Percentiles rank a stretch among this genome's conserved stretches.
Evolutionary conservation across 2,113 vertebrate species (phyloP).

Genomic region (Gnathochromis pfefferi): DNA sequence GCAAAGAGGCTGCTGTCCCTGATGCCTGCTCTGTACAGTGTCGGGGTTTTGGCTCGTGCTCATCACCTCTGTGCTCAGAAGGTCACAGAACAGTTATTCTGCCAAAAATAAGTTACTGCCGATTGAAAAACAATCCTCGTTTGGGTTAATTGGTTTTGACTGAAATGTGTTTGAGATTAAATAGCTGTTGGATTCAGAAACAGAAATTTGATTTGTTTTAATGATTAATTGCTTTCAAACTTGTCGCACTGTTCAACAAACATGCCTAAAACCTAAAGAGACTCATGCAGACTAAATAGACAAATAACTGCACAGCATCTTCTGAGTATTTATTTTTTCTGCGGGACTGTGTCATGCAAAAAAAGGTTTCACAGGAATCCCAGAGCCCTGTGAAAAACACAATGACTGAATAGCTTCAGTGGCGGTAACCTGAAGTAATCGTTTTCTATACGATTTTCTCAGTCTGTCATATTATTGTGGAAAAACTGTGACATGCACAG

Average conservation of each 20-base stretch:
- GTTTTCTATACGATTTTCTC: not conserved
- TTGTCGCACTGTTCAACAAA: not conserved
- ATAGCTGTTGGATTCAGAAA: not conserved
- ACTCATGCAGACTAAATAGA: not conserved
- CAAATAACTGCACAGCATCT: not conserved
- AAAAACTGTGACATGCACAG: not conserved
- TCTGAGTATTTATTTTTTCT: rapidly evolving
- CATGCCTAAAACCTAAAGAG: not conserved
- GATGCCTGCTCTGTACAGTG: not conserved
- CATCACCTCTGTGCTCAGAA: not conserved
- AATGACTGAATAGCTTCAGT: not conserved
- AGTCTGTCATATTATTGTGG: not conserved
- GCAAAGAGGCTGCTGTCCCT: not conserved
- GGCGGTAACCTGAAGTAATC: not conserved
- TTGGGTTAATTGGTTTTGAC: not conserved
- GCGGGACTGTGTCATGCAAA: not conserved
- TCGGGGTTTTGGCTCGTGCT: not conserved
- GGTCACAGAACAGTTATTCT: not conserved
- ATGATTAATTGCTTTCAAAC: not conserved
- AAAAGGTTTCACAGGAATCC: not conserved
- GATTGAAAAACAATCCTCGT: not conserved
- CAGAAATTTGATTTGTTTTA: not conserved
- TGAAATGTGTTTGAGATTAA: not conserved
- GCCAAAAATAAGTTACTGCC: not conserved
- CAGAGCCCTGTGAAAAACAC: not conserved